Percentiles rank a stretch among this genome's conserved stretches.
phyloP scores from a whole-genome alignment of 2,797 vertebrate genomes.

The Lycodopsis pacificus region DNA sequence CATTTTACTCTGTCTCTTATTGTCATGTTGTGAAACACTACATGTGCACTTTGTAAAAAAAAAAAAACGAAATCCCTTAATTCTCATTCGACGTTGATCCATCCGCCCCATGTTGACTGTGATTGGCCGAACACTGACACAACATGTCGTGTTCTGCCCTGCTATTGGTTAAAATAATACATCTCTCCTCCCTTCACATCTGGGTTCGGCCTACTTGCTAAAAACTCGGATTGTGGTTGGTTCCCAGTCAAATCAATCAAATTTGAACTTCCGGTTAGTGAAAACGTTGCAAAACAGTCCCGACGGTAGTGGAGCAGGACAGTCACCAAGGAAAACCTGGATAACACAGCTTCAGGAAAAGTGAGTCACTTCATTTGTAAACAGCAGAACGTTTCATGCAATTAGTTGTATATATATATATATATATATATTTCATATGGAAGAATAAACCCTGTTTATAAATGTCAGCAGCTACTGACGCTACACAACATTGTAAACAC shows the following conservation, averaged over 20 bases:
- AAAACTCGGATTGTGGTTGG: constrained; percentile 55
- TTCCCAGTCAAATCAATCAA: constrained; percentile 9
- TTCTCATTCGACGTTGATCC: constrained; percentile 35
- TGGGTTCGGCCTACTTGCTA: neutral
- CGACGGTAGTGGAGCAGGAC: constrained; percentile 24
- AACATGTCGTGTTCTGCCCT: accelerated
- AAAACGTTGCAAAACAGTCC: constrained; percentile 66
- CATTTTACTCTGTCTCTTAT: neutral
- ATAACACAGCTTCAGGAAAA: constrained; percentile 12
- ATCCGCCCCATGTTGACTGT: constrained; percentile 11
- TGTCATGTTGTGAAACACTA: neutral
- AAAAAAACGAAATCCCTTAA: neutral
- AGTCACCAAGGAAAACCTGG: neutral
- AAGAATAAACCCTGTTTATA: neutral
- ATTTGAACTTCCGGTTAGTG: constrained; percentile 68
- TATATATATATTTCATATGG: too few species aligned
- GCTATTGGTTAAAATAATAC: constrained; percentile 43
- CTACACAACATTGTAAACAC: constrained; percentile 35
- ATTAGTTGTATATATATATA: neutral
- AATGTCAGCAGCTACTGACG: neutral
- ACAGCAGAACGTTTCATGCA: neutral
- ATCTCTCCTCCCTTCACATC: accelerated
- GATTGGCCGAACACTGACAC: constrained; percentile 18
- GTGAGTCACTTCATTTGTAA: constrained; percentile 45
- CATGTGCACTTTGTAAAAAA: neutral